Evolutionary conservation across 2,888 invertebrate species (phyloP).

Genomic region (Melanostoma mellinum): DNA sequence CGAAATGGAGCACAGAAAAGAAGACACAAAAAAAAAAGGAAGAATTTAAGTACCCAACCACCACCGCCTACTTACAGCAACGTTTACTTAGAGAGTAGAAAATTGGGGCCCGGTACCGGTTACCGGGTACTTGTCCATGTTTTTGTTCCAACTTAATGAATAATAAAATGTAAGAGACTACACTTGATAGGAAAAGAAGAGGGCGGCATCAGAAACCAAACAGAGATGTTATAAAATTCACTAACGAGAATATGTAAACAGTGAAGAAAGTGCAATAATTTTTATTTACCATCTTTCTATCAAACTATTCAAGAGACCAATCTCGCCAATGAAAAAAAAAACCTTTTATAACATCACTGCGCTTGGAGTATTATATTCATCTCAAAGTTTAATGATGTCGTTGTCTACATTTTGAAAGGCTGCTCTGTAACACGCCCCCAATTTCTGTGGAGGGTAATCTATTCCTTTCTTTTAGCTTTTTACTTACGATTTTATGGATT

Average conservation of each 20-base stretch:
- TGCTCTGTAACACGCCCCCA: conserved; percentile 29
- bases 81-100: conserved; percentile 47
- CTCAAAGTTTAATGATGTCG: conserved; percentile 68
- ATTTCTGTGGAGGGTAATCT: conserved; percentile 64
- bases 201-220: background rate
- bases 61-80: conserved; percentile 43
- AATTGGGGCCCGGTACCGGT: conserved; percentile 43
- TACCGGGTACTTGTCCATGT: conserved; percentile 69
- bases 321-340: background rate
- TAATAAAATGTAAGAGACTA: conserved; percentile 68
- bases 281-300: too few species aligned
- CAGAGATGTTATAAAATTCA: too few species aligned
- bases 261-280: too few species aligned
- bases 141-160: conserved; percentile 71
- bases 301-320: too few species aligned
- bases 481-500: conserved; percentile 40
- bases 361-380: conserved; percentile 43
- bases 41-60: background rate
- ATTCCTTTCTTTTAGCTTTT: conserved; percentile 37
- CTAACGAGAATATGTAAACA: background rate
- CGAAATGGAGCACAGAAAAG: conserved; percentile 38
- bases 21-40: conserved; percentile 2
- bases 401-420: conserved; percentile 20
- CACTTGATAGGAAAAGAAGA: background rate
- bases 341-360: conserved; percentile 21